These are phyloP conservation scores for Etheostoma cragini DNA, from an alignment of 2,113 vertebrate genomes.

Conservation along the genomic window DNA sequence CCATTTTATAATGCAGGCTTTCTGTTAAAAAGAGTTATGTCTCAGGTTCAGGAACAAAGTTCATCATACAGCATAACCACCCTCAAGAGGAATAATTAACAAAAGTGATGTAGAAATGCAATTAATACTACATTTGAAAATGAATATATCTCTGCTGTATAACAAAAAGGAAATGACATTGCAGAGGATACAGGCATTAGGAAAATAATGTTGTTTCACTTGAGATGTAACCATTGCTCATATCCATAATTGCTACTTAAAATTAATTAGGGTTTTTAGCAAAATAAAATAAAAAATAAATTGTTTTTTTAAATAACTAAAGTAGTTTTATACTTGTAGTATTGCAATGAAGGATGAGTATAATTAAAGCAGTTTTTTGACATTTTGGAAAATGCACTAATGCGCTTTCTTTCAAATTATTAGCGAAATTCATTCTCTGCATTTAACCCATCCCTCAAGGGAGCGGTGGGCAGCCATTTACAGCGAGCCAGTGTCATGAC, in stretches of 20 bases:
- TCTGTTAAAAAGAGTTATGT: not conserved
- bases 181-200: slow-evolving; percentile 3
- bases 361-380: not conserved
- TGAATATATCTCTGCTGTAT: not conserved
- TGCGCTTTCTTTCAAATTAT: not conserved
- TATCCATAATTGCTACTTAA: not conserved
- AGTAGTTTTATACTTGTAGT: not conserved
- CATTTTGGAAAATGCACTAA: not conserved
- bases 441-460: no score
- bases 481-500: no score
- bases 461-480: no score
- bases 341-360: not conserved
- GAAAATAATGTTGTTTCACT: not conserved
- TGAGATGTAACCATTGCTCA: slow-evolving; percentile 1
- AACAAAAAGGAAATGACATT: not conserved
- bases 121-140: not conserved
- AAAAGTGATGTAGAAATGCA: not conserved
- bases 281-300: not conserved
- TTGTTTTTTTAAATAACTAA: not conserved
- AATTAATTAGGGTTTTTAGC: slow-evolving; percentile 5
- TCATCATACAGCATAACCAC: not conserved
- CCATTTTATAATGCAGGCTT: not conserved
- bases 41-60: not conserved
- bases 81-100: not conserved
- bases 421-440: no score